phyloP scores from a whole-genome alignment of 2,113 vertebrate species.

The Hipposideros armiger region DNA sequence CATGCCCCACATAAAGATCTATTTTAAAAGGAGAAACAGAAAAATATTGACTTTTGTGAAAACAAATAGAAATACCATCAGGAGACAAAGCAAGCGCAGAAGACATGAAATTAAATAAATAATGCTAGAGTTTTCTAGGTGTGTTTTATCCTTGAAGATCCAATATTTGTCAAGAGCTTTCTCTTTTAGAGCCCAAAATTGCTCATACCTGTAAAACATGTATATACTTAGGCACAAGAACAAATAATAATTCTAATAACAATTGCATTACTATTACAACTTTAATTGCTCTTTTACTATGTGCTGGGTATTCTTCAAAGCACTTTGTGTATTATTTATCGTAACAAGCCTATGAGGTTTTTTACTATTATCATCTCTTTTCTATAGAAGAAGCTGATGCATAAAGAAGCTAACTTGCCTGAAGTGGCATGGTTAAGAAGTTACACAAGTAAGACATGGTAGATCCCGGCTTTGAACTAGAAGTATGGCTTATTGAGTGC shows the following conservation, averaged over 20 bases:
- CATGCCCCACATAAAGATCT: slow-evolving; percentile 78
- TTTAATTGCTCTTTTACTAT: not conserved
- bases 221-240: not conserved
- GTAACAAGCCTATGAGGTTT: not conserved
- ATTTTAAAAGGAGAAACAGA: slow-evolving; percentile 73
- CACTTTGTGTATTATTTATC: not conserved
- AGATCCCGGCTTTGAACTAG: not conserved
- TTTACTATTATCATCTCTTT: not conserved
- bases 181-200: not conserved
- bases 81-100: not conserved
- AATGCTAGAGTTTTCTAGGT: not conserved
- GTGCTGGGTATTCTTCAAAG: not conserved
- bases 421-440: not conserved
- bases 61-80: slow-evolving; percentile 61
- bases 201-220: not conserved
- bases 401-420: not conserved
- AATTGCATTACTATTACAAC: not conserved
- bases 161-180: not conserved
- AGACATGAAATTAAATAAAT: slow-evolving; percentile 65
- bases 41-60: slow-evolving; percentile 60
- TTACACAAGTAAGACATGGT: not conserved
- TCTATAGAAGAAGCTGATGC: not conserved
- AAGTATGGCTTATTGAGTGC: not conserved
- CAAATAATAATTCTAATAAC: not conserved
- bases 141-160: not conserved